Conservation (phyloP, 2,797 vertebrate genomes). For the Trachops cirrhosus region DNA sequence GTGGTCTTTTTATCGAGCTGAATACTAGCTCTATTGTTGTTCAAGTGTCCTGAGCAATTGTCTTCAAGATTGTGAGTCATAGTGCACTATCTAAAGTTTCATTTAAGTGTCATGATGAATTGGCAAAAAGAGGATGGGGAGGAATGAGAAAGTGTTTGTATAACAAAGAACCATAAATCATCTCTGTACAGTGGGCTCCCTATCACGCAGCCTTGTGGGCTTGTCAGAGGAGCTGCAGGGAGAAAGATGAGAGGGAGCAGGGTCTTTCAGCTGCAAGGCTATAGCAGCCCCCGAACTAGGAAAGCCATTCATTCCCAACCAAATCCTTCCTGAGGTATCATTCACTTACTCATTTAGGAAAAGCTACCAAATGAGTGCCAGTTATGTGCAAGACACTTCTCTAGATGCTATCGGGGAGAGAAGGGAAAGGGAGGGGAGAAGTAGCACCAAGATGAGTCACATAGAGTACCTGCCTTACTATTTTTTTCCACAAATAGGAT, state of each 20-base stretch:
- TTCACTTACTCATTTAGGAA: not conserved
- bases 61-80: not conserved
- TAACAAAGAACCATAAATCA: constrained; percentile 85
- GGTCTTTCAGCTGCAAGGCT: not conserved
- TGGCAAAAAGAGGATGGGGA: constrained; percentile 40
- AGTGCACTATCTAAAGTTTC: constrained; percentile 47
- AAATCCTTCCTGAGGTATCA: not conserved
- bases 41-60: not conserved
- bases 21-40: not conserved
- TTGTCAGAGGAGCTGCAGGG: constrained; percentile 57
- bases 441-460: not conserved
- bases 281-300: not conserved
- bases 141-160: constrained; percentile 82
- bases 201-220: constrained; percentile 68
- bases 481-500: not conserved
- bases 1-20: not conserved
- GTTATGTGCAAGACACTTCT: not conserved
- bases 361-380: not conserved
- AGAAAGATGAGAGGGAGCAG: not conserved
- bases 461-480: not conserved
- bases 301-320: not conserved
- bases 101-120: constrained; percentile 66
- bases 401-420: not conserved
- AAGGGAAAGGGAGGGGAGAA: not conserved
- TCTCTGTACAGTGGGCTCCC: constrained; percentile 64